Base-by-base conservation (phyloP, 2,113 vertebrate genomes). In the Centrocercus urophasianus region DNA sequence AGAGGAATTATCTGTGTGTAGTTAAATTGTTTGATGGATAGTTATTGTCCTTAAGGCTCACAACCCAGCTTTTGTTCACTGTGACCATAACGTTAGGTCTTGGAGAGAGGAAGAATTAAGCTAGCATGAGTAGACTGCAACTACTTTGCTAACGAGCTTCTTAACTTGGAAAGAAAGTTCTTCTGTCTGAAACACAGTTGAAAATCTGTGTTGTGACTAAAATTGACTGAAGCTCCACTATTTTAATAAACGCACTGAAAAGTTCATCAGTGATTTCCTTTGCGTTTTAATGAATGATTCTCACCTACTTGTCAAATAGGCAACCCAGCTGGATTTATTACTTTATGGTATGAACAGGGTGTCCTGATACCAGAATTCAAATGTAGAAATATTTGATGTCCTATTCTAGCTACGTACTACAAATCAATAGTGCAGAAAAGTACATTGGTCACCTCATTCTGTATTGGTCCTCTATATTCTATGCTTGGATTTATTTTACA, bases 261-360 rank as follows among this genome's bases (percentile, higher is more conserved):
- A 97, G 97, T 97, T 97, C 78, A 97, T 96, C 96, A 50, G 96
- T 75, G 24, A 91, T 97, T 94, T 80, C 77, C 97, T 97, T 98
- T 98, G 94, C 97, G 97, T 98, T 97, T 98, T 98, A 98, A 98
- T 96, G 94, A 97, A 95, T 27, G 30, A 96, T 92, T 96, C 94
- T 97, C 72, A 80, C 97, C 95, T 97, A 93, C 96, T 96, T 96
- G 93, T 96, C 96, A 96, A 94, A 95, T 96, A 97, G 96, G 93
- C 95, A 95, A 90, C 80, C 74, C 42, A 92, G 83, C 63, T 84
- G 95, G 93, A 97, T 97, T 97, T 97, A 84, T 98, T 90, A 97
- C 93, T 75, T 96, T 97, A 91, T 90, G 96, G 70, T 95, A 93
- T 90, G 96, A 97, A 97, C 84, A 94, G 61, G n/a, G 64, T 89